phyloP scores from a whole-genome alignment of 64 coral and sea anemone species.

The Platygyra sinensis region DNA sequence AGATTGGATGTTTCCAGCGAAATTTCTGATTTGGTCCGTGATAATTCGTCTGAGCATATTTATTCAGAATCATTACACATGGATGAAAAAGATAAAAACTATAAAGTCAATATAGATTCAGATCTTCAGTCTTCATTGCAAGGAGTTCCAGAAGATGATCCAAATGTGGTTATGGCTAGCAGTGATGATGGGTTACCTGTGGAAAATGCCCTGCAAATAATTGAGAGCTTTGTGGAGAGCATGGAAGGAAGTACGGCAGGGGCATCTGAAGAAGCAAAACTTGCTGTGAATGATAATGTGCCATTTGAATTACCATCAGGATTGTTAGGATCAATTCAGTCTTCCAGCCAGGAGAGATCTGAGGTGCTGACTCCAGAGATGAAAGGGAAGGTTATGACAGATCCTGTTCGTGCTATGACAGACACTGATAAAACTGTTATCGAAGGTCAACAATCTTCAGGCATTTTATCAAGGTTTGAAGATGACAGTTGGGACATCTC shows the following conservation, averaged over 20 bases:
- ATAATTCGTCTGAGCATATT: background rate
- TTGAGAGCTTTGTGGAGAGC: conserved; percentile 44
- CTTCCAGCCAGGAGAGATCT: background rate
- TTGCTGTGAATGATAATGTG: background rate
- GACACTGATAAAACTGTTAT: background rate
- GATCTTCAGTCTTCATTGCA: background rate
- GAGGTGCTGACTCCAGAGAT: background rate
- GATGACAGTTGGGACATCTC: conserved; percentile 23
- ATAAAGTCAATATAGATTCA: background rate
- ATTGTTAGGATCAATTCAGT: background rate
- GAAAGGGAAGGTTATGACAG: background rate
- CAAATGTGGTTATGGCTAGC: background rate
- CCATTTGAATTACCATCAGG: background rate
- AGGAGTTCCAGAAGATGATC: background rate
- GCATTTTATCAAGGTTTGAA: conserved; percentile 42
- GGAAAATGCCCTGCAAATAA: conserved; percentile 38
- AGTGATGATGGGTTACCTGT: background rate
- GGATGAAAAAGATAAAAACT: background rate
- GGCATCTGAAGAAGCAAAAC: background rate
- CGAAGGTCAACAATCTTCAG: conserved; percentile 1
- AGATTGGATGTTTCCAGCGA: conserved; percentile 30
- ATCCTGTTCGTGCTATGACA: background rate
- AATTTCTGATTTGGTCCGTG: background rate
- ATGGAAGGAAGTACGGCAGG: conserved; percentile 17
- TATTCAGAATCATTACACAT: background rate